Conservation (phyloP, 2,113 vertebrate species). For the Hystrix cristata region DNA sequence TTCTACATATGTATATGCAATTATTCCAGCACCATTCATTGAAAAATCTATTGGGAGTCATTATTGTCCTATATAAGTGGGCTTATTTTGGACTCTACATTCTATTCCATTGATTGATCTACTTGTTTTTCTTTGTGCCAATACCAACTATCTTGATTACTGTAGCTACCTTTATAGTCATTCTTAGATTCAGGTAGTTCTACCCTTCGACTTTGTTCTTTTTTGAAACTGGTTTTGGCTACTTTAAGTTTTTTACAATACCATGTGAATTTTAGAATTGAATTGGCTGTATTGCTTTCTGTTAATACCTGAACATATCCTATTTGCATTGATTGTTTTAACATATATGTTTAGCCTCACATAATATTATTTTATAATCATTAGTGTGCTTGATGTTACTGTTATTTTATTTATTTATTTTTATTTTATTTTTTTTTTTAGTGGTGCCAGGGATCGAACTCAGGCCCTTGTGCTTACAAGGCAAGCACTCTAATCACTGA, state of each 20-base stretch:
- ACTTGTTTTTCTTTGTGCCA: constrained; percentile 31
- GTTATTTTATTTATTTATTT: too few species aligned
- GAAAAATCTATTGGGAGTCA: constrained; percentile 21
- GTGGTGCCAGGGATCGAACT: too few species aligned
- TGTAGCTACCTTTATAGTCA: constrained; percentile 1
- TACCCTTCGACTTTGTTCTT: constrained; percentile 14
- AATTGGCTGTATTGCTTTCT: constrained; percentile 22
- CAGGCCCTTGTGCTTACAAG: too few species aligned
- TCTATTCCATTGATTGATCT: not conserved
- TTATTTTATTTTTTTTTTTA: too few species aligned
- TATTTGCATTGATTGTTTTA: constrained; percentile 53
- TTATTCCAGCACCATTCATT: constrained; percentile 25
- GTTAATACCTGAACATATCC: constrained; percentile 34
- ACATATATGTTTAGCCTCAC: not conserved
- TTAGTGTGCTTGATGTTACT: constrained; percentile 13
- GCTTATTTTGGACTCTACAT: constrained; percentile 49
- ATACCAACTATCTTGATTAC: constrained; percentile 39
- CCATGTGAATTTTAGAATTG: constrained; percentile 53
- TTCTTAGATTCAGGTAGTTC: constrained; percentile 26
- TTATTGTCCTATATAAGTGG: not conserved
- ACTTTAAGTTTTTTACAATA: constrained; percentile 57
- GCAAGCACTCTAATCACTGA: too few species aligned
- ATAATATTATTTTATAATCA: constrained; percentile 60
- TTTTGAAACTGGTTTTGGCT: constrained; percentile 49
- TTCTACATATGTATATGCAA: not conserved